Percentiles rank a stretch among this genome's conserved stretches.
Evolutionary conservation across 2,113 vertebrate genomes (phyloP).

Genomic region (Cranoglanis bouderius): DNA sequence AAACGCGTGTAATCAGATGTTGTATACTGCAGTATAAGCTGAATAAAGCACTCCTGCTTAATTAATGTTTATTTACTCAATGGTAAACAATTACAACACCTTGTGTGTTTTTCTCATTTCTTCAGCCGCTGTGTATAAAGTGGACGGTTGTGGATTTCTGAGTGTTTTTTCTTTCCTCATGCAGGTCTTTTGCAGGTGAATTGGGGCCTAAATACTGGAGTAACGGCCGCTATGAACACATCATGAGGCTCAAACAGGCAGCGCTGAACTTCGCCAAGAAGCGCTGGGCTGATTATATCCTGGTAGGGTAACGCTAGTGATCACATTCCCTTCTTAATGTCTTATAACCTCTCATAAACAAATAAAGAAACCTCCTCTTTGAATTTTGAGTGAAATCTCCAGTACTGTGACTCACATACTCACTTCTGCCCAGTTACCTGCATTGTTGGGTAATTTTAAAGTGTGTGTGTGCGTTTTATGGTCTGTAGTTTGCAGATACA

Average conservation of each 20-base stretch:
- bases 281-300: slow-evolving; percentile 85
- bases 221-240: slow-evolving; percentile 83
- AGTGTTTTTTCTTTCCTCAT: slow-evolving; percentile 31
- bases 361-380: neutral
- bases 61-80: neutral
- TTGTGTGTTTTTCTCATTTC: neutral
- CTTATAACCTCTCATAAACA: neutral
- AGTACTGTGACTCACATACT: neutral
- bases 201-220: slow-evolving; percentile 93
- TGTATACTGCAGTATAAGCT: neutral
- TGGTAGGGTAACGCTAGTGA: slow-evolving; percentile 73
- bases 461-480: slow-evolving; percentile 3
- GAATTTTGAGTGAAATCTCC: neutral
- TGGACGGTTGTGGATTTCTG: neutral
- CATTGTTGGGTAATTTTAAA: neutral
- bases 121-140: neutral
- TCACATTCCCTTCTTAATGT: neutral
- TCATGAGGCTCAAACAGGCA: slow-evolving; percentile 94
- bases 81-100: neutral
- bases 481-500: slow-evolving; percentile 82
- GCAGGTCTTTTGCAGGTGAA: slow-evolving; percentile 86
- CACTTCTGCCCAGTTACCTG: neutral
- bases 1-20: neutral
- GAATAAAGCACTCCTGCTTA: neutral
- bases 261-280: slow-evolving; percentile 84